Evolutionary conservation across 1,140 invertebrate genomes (phyloP).

Genomic region (Caligus rogercresseyi): DNA sequence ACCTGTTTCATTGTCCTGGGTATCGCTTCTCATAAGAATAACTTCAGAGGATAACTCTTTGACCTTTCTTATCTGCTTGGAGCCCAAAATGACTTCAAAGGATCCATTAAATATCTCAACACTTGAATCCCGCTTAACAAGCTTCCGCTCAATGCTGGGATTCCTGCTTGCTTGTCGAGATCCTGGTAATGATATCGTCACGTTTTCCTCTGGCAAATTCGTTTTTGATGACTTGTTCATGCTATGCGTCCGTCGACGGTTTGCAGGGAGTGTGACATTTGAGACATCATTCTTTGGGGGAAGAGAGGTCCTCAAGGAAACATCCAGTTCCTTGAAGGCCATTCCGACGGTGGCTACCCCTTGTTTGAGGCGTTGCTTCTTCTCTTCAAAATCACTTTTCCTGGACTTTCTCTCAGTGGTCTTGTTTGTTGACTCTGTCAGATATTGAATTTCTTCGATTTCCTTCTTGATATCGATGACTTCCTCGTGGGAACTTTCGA

Average conservation of each 20-base stretch:
- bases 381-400: not conserved
- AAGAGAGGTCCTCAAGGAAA: not conserved
- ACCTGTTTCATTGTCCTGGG: not conserved
- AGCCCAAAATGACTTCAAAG: not conserved
- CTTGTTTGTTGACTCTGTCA: not conserved
- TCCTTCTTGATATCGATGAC: not conserved
- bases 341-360: not conserved
- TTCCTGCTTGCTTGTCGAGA: constrained; percentile 5
- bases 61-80: not conserved
- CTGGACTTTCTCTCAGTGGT: not conserved
- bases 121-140: not conserved
- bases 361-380: not conserved
- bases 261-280: not conserved
- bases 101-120: constrained; percentile 11
- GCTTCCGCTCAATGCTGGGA: constrained; percentile 3
- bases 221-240: not conserved
- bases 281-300: not conserved
- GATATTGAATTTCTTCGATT: constrained; percentile 5
- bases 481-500: not conserved
- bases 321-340: constrained; percentile 4
- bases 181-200: constrained; percentile 9
- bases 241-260: not conserved
- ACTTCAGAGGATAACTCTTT: not conserved
- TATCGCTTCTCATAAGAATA: not conserved
- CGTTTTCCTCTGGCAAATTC: not conserved